Evolutionary conservation across 2,888 invertebrate genomes (phyloP), one percentile per base, ranked within the genome.

Genomic region (Melanostoma mellinum): DNA sequence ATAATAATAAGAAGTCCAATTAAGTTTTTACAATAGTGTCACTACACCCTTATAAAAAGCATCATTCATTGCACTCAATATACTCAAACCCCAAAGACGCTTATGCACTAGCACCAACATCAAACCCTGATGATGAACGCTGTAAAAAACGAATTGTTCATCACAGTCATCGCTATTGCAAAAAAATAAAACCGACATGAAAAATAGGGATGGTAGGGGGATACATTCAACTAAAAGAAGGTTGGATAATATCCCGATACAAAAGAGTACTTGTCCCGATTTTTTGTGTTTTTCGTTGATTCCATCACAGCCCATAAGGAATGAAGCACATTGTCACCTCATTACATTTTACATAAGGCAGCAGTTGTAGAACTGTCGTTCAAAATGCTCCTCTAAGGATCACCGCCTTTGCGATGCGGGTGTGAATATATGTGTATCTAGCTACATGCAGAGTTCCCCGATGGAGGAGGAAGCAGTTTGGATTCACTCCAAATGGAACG

Each of bases 341-440:
- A 81, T 81, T 81, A 81, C 71, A 81, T 81, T 76, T 81, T 76
- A 67, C 50, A 81, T 76, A 60, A 81, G 71, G 61, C 67, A 81
- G 67, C 55, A 50, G 76, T 55, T 53, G 75, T 35, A 55, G 36
- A 46, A 40, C 44, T 46, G 60, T 63, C 60, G 61, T 73, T 79
- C 48, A 69, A 52, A 67, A 72, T 58, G 40, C 35, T 38, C 46
- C 50, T 72, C 60, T 20, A 61, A 61, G 67, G 48, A 71, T 42
- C 40, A 10, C 20, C 36, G 38, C 33, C 48, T 5, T 30, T 48
- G 38, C 48, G 20, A 35, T 30, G 35, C 6, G 20, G 9, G 20
- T 40, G 60, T 56, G 48, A 56, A 56, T 38, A 52, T 20, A 20
- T 20, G 20, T 20, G 20, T 20, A 20, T 1, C 20, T 20, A 20